Base-by-base conservation (phyloP, 2,797 vertebrate genomes). In the Peromyscus eremicus region DNA sequence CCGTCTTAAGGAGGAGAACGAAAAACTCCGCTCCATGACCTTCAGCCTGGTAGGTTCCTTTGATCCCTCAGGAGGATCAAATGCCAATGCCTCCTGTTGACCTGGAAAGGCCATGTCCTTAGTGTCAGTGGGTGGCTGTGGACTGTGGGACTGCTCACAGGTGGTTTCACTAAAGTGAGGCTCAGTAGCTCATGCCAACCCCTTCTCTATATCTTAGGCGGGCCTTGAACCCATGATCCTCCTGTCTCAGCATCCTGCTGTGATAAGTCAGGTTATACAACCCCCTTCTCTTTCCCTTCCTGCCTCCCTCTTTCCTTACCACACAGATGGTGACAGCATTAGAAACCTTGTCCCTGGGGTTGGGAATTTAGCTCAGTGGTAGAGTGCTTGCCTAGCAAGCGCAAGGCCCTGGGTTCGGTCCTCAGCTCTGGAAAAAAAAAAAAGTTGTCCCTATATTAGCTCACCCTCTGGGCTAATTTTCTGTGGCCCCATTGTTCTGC, bases 1-100 rank as follows among this genome's bases (percentile, higher is more conserved):
- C 83, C 97, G 97, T 25, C 98, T 99, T 66, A 98, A 98, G 68
- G 99, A 99, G 55, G 99, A 99, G 95, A 98, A 99, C 2, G 92
- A 97, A 90, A 98, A 77, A 11, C 98, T 99, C 68, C 98, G 96
- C 27, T 97, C 97, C 0, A 98, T 99, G 95, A 98, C 98, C 7
- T 98, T 99, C 93, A 98, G 98, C 82, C 98, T 99, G 60, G 99
- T 99, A 93, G 98, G 37, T 52, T 14, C 13, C 52, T 2, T 25
- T 0, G 2, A 64, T 1, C 5, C 32, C 43, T 37, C 7, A 1
- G 6, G 2, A 3, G 40, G 6, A n/a, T n/a, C n/a, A n/a, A n/a
- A n/a, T n/a, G n/a, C 17, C n/a, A 7, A 0, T 9, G 23, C 55
- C 25, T 25, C 2, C 43, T 83, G 19, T 32, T 8, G 19, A 37